These are phyloP conservation scores for Lontra canadensis DNA, from an alignment of 2,113 vertebrate genomes.

Conservation along the genomic window DNA sequence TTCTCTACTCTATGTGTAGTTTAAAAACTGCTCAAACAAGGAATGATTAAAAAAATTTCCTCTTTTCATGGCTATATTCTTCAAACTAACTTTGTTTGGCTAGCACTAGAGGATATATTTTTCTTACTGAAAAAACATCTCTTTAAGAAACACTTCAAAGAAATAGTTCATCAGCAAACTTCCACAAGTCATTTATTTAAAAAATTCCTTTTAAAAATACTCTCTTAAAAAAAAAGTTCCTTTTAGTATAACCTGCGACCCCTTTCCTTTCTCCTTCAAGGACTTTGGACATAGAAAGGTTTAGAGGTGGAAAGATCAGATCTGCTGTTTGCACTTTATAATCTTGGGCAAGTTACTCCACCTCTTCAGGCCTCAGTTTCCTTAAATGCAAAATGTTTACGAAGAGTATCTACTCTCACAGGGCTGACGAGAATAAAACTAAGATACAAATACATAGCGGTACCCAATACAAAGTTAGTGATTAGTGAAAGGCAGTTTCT, in stretches of 20 bases:
- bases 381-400: background rate
- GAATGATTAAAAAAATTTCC: background rate
- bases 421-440: background rate
- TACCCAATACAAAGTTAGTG: background rate
- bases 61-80: background rate
- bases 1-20: background rate
- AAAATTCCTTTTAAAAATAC: background rate
- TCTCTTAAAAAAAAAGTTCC: background rate
- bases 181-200: background rate
- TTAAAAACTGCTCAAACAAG: background rate
- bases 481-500: background rate
- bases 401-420: background rate
- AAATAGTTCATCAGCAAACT: background rate
- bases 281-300: background rate
- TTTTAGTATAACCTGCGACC: background rate
- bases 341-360: background rate
- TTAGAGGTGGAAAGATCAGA: background rate
- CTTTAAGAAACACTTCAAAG: background rate
- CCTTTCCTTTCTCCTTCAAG: background rate
- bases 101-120: background rate
- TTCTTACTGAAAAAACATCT: background rate
- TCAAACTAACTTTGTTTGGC: background rate
- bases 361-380: background rate
- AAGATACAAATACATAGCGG: background rate
- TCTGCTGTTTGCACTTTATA: background rate